A percentile compares a stretch with the other conserved stretches of the same genome.
These are phyloP conservation scores for Lota lota DNA, from an alignment of 2,113 vertebrate genomes.

Conservation along the genomic window DNA sequence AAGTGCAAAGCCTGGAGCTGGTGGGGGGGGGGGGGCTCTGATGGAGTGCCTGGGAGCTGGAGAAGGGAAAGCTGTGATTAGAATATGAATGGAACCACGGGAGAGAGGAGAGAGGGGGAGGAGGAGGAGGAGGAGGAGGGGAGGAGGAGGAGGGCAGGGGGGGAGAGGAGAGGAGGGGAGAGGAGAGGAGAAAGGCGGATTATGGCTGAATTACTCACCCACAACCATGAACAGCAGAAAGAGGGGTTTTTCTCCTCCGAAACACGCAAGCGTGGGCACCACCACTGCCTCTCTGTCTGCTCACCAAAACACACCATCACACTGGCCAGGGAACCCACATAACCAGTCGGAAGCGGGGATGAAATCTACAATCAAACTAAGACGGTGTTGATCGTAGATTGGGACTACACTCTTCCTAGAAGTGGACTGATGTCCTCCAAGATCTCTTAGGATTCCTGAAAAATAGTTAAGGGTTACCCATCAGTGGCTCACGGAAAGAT, in stretches of 20 bases:
- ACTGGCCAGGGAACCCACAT: too few species aligned
- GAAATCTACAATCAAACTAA: too few species aligned
- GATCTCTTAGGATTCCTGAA: too few species aligned
- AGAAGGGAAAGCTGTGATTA: conserved; percentile 99
- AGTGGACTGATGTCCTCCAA: too few species aligned
- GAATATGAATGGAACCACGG: conserved; percentile 99
- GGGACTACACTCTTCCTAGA: too few species aligned
- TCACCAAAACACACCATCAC: conserved; percentile 14
- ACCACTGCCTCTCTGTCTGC: conserved; percentile 8
- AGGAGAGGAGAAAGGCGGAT: conserved; percentile 84
- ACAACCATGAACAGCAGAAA: conserved; percentile 86
- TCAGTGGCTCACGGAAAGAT: too few species aligned
- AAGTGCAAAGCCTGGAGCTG: conserved; percentile 84
- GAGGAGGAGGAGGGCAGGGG: conserved; percentile 59
- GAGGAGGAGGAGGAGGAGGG: conserved; percentile 36
- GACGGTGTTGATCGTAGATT: too few species aligned
- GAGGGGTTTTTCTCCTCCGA: conserved; percentile 56
- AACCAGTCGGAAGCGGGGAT: too few species aligned
- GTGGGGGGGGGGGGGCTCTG: conserved; percentile 77
- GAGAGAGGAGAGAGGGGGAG: conserved; percentile 87
- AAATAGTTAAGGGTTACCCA: too few species aligned
- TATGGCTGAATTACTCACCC: conserved; percentile 92
- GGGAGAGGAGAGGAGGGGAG: conserved; percentile 72
- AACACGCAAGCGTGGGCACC: conserved; percentile 47
- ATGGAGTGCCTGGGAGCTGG: conserved; percentile 92